Evolutionary conservation across 2,113 vertebrate genomes (phyloP).

Genomic region (Carettochelys insculpta): DNA sequence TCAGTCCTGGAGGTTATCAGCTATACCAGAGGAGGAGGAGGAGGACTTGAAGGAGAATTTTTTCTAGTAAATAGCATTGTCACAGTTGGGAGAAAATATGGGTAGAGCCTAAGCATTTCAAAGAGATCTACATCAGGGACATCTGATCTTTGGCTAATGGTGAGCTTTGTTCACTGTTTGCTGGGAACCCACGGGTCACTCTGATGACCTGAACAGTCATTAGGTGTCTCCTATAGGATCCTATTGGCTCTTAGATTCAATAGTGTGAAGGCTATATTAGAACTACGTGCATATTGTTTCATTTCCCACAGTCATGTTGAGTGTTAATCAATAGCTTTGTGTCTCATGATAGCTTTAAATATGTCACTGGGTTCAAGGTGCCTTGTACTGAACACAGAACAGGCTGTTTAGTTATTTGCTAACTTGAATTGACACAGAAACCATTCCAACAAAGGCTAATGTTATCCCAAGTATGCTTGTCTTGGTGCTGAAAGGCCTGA

Average conservation of each 20-base stretch:
- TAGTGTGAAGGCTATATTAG: neutral
- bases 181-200: neutral
- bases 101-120: neutral
- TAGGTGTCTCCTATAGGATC: neutral
- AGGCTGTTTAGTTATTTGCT: neutral
- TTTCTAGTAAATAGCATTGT: neutral
- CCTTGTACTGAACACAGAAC: neutral
- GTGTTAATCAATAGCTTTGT: neutral
- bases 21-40: neutral
- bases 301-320: neutral
- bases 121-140: neutral
- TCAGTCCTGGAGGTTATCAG: rapidly evolving
- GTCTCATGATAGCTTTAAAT: neutral
- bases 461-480: neutral
- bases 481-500: neutral
- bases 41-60: neutral
- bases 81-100: neutral
- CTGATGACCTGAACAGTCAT: neutral
- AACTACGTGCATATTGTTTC: neutral
- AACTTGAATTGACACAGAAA: neutral
- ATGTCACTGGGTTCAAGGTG: neutral
- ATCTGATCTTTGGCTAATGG: neutral
- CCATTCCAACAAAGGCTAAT: neutral
- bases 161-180: neutral
- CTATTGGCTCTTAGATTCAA: neutral